Evolutionary conservation across 2,888 invertebrate species (phyloP), one percentile per base, ranked within the genome.

Genomic region (Hirtodrosophila alboralis): DNA sequence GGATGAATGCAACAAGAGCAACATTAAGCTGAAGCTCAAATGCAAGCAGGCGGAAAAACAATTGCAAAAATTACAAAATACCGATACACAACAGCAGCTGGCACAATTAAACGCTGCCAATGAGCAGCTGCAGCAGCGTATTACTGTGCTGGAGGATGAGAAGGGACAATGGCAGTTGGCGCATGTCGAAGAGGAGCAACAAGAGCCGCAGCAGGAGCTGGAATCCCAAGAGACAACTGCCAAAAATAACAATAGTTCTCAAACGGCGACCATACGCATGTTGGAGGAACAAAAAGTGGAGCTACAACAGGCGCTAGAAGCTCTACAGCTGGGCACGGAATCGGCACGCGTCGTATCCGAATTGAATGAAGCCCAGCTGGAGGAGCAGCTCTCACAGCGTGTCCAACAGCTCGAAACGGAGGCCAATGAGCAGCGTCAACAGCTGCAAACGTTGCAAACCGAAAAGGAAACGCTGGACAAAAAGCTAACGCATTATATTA

Each of bases 121-220:
- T 71, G 92, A 93, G 65, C 92, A 92, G 70, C 90, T 95, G 43
- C 93, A 94, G 64, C 94, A 95, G 77, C 94, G 94, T 91, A 93
- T 97, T 61, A 95, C 95, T 9, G 95, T 96, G 88, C 91, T 97
- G 69, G 96, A 96, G 91, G 96, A 96, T 90, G 97, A 97, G 91
- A 97, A 97, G 91, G 96, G 96, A 84, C 96, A 96, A 91, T 93
- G 97, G 87, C 96, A 97, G 91, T 92, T 97, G 88, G 75, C 74
- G 1, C 79, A 81, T 16, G 81, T 88, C 12, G 78, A 79, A 2
- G 75, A 85, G 40, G 75, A 79, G 4, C 67, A 63, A 23, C 38
- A 41, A 4, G 36, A 30, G 5, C 8, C 7, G 2, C 1, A 48
- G 44, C 12, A 10, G 23, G 30, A 40, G 7, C n/a, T 13, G 4